Conservation (phyloP, 64 coral and sea anemone genomes). For the Pachyseris speciosa region DNA sequence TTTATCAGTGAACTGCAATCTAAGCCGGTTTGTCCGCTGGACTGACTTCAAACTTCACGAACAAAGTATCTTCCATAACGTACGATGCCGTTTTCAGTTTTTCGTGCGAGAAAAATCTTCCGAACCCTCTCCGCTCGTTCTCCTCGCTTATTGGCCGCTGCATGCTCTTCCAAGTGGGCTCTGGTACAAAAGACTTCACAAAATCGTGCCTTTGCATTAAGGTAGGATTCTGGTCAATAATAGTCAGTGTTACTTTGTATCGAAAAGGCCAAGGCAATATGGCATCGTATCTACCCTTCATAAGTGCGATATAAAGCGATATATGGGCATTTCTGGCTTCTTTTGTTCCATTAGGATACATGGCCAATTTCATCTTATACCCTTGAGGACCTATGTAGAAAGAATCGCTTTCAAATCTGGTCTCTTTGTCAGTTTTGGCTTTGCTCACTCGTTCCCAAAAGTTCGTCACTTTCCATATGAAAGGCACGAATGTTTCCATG, state of each 20-base stretch:
- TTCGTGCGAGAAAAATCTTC: slow-evolving; percentile 38
- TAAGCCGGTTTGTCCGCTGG: background rate
- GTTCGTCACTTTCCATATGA: slow-evolving; percentile 31
- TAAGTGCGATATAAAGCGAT: slow-evolving; percentile 35
- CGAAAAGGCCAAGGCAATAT: slow-evolving; percentile 36
- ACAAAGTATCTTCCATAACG: slow-evolving; percentile 24
- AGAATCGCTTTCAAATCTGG: slow-evolving; percentile 18
- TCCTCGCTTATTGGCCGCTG: background rate
- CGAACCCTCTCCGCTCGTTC: slow-evolving; percentile 28
- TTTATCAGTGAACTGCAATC: too few species aligned
- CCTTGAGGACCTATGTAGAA: slow-evolving; percentile 33
- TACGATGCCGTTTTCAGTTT: slow-evolving; percentile 2
- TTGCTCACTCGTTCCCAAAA: slow-evolving; percentile 41
- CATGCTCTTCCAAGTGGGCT: slow-evolving; percentile 29
- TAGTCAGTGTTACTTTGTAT: slow-evolving; percentile 18
- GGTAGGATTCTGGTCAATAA: slow-evolving; percentile 24
- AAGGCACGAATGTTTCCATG: slow-evolving; percentile 1
- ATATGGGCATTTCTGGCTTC: slow-evolving; percentile 38
- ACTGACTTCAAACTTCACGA: slow-evolving; percentile 36
- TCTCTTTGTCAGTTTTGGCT: background rate
- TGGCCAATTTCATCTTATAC: slow-evolving; percentile 39
- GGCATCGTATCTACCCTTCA: slow-evolving; percentile 23
- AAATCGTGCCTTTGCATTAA: slow-evolving; percentile 29
- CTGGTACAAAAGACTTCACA: slow-evolving; percentile 6
- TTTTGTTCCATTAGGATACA: slow-evolving; percentile 48